Evolutionary conservation across 2,888 invertebrate species (phyloP).

Genomic region (Cinara cedri): DNA sequence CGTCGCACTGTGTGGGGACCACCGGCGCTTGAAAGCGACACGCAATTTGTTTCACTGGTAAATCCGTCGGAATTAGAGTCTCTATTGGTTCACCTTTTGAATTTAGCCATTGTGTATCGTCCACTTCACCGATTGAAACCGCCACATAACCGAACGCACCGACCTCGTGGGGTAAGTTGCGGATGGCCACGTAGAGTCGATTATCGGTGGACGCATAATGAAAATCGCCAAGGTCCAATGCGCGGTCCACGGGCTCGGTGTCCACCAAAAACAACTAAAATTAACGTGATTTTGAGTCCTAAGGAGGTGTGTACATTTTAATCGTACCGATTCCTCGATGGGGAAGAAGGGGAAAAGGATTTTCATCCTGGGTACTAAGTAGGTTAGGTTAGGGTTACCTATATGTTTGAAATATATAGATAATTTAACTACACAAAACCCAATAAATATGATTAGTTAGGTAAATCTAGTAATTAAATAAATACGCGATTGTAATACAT

Average conservation of each 20-base stretch:
- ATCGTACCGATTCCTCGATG: too few species aligned
- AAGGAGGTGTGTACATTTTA: too few species aligned
- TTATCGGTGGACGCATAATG: not conserved
- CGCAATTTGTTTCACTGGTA: not conserved
- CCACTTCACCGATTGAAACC: slow-evolving; percentile 23
- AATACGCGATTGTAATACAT: not conserved
- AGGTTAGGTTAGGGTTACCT: too few species aligned
- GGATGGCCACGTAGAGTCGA: slow-evolving; percentile 30
- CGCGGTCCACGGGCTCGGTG: not conserved
- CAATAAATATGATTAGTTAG: not conserved
- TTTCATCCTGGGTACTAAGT: not conserved
- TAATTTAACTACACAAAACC: not conserved
- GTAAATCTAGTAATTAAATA: not conserved
- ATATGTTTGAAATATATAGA: not conserved
- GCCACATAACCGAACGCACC: slow-evolving; percentile 45
- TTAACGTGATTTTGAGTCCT: too few species aligned
- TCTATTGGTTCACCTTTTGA: slow-evolving; percentile 17
- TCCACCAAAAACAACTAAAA: not conserved
- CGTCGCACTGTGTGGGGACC: not conserved
- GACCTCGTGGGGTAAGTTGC: not conserved
- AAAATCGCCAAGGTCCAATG: slow-evolving; percentile 1
- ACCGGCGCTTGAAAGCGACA: not conserved
- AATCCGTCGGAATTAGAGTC: slow-evolving; percentile 12
- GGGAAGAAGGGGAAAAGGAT: too few species aligned
- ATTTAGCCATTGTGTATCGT: slow-evolving; percentile 28